Evolutionary conservation across 1,140 invertebrate genomes (phyloP), one percentile per base, ranked within the genome.

Genomic region (Drosophila pectinifera): DNA sequence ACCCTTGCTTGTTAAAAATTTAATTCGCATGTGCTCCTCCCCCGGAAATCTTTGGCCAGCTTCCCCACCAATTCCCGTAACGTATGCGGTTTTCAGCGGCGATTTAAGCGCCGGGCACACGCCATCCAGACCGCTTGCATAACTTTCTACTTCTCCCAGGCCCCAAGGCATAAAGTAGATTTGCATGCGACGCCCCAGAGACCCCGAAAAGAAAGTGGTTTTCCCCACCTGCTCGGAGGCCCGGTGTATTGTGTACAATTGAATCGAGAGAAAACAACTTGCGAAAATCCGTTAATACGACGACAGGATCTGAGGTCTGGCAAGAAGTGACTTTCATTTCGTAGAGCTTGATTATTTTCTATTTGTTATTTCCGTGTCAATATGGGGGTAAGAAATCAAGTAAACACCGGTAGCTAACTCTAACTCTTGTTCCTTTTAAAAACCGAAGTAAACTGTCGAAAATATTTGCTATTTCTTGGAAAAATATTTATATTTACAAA

Each of bases 151-250:
- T 54, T 49, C 43, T 22, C 34, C 31, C 36, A 48, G 26, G 39
- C 13, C 26, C 16, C 22, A 5, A n/a, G 18, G 10, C 48, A 63
- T 85, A 74, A 85, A 81, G 49, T 78, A 78, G 64, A 81, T 85
- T 85, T 85, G 74, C 82, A 85, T 85, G 78, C 74, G 74, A 81
- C 64, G 64, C 78, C 64, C 82, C 57, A 57, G 73, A 85, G 78
- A 78, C 67, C 14, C 5, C n/a, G 26, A 26, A 22, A 31, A 36
- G 26, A 51, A 51, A 65, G 36, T 61, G 54, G 5, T 45, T 61
- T 59, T 45, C 14, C 8, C 18, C 42, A 16, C 24, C 48, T 22
- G 36, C 42, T 43, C 11, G 13, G n/a, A n/a, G n/a, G 18, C 18
- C 36, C 18, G 13, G 10, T 31, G 45, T 28, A 26, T 22, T 62